Conservation (phyloP, 2,888 invertebrate species). For the Tenthredo mesomela region DNA sequence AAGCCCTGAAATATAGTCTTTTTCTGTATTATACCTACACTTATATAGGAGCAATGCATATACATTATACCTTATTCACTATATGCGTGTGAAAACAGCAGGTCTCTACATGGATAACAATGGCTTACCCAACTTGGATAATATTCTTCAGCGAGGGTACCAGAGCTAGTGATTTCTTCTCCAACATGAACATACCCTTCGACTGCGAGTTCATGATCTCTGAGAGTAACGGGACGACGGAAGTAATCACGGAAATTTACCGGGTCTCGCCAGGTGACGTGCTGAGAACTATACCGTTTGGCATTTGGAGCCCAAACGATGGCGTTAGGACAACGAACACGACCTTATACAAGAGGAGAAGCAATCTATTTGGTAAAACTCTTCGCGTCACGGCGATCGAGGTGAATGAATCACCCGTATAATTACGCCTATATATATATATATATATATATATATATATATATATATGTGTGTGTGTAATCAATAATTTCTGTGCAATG, state of each 20-base stretch:
- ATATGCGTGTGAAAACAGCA: conserved; percentile 59
- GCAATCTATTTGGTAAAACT: conserved; percentile 69
- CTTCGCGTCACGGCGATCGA: conserved; percentile 69
- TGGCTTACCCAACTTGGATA: conserved; percentile 75
- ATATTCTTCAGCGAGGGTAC: conserved; percentile 70
- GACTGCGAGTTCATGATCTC: conserved; percentile 70
- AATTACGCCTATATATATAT: background rate
- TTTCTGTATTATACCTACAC: background rate
- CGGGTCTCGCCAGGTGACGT: conserved; percentile 63
- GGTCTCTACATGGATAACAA: conserved; percentile 72
- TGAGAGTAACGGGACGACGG: conserved; percentile 55
- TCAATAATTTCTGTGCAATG: background rate
- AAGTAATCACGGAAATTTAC: conserved; percentile 71
- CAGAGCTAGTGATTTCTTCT: conserved; percentile 66
- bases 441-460: too few relatives aligned
- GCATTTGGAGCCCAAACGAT: conserved; percentile 62
- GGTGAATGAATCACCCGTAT: conserved; percentile 60
- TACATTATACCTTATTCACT: too few relatives aligned
- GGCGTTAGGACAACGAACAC: conserved; percentile 65
- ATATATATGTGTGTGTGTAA: too few relatives aligned
- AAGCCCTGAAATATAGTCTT: too few relatives aligned
- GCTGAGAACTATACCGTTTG: conserved; percentile 65
- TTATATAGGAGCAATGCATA: too few relatives aligned
- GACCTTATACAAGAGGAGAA: conserved; percentile 70
- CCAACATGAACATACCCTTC: conserved; percentile 70